Base-by-base conservation (phyloP, 2,888 invertebrate genomes). In the Caenorhabditis macrosperma region DNA sequence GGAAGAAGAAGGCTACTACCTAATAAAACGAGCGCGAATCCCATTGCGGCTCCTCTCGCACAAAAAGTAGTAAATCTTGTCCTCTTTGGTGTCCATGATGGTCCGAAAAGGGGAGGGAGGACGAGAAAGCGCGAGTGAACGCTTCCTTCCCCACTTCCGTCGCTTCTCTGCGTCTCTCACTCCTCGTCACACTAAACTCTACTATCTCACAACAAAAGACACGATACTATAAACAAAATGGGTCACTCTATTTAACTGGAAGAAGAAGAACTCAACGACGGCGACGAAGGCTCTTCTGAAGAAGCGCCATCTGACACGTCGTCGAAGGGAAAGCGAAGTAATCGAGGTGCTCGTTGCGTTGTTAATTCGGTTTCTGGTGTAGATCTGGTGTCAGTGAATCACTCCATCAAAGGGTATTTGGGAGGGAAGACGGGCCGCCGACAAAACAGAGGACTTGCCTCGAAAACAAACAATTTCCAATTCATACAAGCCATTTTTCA, bases 401-500 rank as follows among this genome's bases (percentile, higher is more conserved):
- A 60, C 59, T 69, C 52, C 26, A 59, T 60, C 59, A 69, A 69
- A 60, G 68, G 68, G 68, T 69, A 69, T 69, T 69, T 50, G 38
- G 38, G 50, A 46, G 50, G 59, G 57, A 59, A 59, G 35, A 5
- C 33, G 33, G 12, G 38, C 6, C 3, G 69, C 52, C 41, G 52
- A 41, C 41, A 68, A 50, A 68, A 59, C 68, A 69, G 64, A 52
- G 64, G 26, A 35, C 33, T 9, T 15, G 22, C n/a, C 44, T 30
- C n/a, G 50, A 71, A 63, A 63, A 63, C 54, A 71, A 71, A 63
- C 71, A 71, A 63, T 71, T 71, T 61, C 24, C 61, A 63, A 71
- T 63, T 74, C 64, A 66, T 74, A 60, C 63, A 72, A 72, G 50
- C 50, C 63, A 72, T 64, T 72, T 72, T 66, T 74, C 66, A 74